phyloP scores from a whole-genome alignment of 2,888 invertebrate species.

The Rhabditophanes sp. region DNA sequence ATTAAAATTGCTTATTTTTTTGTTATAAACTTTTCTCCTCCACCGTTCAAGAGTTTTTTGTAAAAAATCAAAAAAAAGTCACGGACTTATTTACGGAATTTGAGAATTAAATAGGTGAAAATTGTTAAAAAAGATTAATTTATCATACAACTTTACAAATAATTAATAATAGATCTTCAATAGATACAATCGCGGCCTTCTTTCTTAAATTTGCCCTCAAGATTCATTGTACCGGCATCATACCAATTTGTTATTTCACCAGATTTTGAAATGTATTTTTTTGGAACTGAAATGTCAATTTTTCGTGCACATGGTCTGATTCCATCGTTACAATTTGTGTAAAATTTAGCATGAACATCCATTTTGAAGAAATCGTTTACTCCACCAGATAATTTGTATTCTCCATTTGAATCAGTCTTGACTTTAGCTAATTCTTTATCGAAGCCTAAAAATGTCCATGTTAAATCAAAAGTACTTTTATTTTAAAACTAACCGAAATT shows the following conservation, averaged over 20 bases:
- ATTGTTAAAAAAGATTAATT: no score
- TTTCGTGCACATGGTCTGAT: slow-evolving; percentile 1
- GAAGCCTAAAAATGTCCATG: neutral
- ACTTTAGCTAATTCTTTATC: slow-evolving; percentile 1
- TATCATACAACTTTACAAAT: no score
- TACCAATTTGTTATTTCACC: slow-evolving; percentile 1
- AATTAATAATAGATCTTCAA: no score
- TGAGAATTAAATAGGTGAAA: no score
- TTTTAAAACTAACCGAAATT: neutral
- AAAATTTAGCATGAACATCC: slow-evolving; percentile 1
- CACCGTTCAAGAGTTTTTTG: no score
- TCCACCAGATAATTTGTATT: neutral
- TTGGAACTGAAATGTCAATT: slow-evolving; percentile 2
- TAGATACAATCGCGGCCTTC: no score
- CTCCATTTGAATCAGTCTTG: neutral
- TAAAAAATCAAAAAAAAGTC: no score
- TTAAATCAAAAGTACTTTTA: neutral
- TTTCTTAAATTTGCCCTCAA: neutral
- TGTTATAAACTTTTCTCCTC: no score
- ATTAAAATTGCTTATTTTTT: no score
- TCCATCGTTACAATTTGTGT: slow-evolving; percentile 2
- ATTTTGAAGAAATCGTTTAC: neutral
- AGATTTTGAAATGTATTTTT: neutral
- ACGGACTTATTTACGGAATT: no score
- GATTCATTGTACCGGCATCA: slow-evolving; percentile 1